These are phyloP conservation scores for Tipula helvola DNA, from an alignment of 2,888 invertebrate genomes.

Conservation along the genomic window DNA sequence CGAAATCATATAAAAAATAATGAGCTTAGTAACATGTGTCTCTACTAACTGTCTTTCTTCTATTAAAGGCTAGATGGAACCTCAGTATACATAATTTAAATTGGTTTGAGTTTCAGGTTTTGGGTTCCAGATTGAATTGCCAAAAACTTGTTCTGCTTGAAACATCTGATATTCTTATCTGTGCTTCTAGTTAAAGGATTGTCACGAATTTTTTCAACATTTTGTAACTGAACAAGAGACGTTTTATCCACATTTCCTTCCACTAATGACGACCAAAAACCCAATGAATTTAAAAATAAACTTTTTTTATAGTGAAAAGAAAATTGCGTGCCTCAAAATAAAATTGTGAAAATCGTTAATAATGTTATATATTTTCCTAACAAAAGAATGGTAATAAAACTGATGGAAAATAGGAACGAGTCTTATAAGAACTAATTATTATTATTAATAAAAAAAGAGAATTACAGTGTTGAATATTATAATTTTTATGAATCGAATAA, in stretches of 20 bases:
- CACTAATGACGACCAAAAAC: not conserved
- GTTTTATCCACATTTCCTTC: not conserved
- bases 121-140: too few relatives aligned
- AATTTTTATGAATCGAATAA: not conserved
- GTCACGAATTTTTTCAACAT: not conserved
- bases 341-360: not conserved
- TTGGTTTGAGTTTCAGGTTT: too few relatives aligned
- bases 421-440: not conserved
- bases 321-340: not conserved
- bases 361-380: not conserved
- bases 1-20: too few relatives aligned
- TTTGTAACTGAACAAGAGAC: not conserved
- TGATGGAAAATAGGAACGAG: not conserved
- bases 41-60: too few relatives aligned
- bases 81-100: too few relatives aligned
- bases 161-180: too few relatives aligned
- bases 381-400: not conserved
- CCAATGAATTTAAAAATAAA: not conserved
- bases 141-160: too few relatives aligned
- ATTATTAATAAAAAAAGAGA: not conserved
- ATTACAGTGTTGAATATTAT: not conserved
- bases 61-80: too few relatives aligned
- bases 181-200: not conserved
- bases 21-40: too few relatives aligned
- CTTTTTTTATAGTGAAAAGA: not conserved